phyloP scores from a whole-genome alignment of 2,113 vertebrate genomes.

The Nipponia nippon region DNA sequence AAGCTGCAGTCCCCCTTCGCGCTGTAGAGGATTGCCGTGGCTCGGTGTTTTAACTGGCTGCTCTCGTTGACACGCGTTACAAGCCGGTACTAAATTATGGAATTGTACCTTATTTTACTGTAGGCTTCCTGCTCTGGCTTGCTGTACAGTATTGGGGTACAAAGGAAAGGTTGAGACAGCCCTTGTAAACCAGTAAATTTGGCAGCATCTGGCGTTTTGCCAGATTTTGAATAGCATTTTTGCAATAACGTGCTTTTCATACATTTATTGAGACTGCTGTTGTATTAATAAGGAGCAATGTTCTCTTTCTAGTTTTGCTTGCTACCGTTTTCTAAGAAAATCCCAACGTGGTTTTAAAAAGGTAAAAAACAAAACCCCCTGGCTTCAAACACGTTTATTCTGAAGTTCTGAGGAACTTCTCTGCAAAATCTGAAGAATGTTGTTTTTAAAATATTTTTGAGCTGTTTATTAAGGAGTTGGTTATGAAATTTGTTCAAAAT shows the following conservation, averaged over 20 bases:
- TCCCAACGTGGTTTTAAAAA: accelerated
- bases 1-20: background rate
- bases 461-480: accelerated
- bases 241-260: accelerated
- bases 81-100: background rate
- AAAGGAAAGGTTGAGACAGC: background rate
- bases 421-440: background rate
- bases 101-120: background rate
- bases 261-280: background rate
- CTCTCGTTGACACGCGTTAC: accelerated
- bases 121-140: background rate
- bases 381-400: background rate
- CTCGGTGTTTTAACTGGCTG: background rate
- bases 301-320: background rate
- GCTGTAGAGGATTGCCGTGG: background rate
- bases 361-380: background rate
- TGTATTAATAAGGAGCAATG: background rate
- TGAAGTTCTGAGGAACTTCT: background rate
- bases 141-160: accelerated
- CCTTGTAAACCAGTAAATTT: background rate
- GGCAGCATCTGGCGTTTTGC: background rate
- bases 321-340: background rate
- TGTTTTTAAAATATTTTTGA: background rate
- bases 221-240: too few relatives aligned
- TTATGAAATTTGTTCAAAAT: background rate